These are phyloP conservation scores for Tadarida brasiliensis DNA, from an alignment of 2,797 vertebrate genomes.

Conservation along the genomic window DNA sequence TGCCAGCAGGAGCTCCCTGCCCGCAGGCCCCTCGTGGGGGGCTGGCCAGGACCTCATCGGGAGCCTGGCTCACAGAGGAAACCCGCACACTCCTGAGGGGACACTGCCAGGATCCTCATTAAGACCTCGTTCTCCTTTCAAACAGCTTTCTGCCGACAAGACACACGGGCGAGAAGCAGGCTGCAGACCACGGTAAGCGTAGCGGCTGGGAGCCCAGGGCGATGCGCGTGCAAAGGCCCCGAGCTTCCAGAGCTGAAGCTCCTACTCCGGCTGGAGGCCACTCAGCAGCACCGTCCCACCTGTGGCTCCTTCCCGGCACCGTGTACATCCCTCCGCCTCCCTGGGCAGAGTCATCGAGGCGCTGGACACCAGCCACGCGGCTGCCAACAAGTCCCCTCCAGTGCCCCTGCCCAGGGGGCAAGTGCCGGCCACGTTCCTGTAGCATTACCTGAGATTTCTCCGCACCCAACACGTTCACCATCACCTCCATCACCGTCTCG, in stretches of 20 bases:
- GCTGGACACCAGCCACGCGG: background rate
- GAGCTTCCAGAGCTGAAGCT: background rate
- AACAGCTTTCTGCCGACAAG: slow-evolving; percentile 2
- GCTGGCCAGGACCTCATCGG: background rate
- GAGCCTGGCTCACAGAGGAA: background rate
- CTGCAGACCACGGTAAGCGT: background rate
- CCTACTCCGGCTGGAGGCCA: no score
- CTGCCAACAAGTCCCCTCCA: background rate
- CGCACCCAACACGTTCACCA: slow-evolving; percentile 98
- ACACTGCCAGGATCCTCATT: background rate
- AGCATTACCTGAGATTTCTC: slow-evolving; percentile 96
- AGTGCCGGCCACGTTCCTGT: background rate
- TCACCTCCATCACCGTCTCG: slow-evolving; percentile 99
- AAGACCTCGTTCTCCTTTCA: background rate
- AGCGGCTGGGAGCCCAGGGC: background rate
- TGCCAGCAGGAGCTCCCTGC: background rate
- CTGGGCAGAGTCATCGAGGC: background rate
- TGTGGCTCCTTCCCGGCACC: background rate
- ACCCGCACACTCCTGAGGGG: fast-evolving
- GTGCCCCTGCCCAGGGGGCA: background rate
- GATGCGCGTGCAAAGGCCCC: background rate
- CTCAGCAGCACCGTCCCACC: fast-evolving
- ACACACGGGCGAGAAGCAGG: background rate
- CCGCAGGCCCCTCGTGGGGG: background rate
- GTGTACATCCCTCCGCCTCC: background rate